Evolutionary conservation across 2,888 invertebrate species (phyloP), one percentile per base, ranked within the genome.

Genomic region (Trachelus stipa): DNA sequence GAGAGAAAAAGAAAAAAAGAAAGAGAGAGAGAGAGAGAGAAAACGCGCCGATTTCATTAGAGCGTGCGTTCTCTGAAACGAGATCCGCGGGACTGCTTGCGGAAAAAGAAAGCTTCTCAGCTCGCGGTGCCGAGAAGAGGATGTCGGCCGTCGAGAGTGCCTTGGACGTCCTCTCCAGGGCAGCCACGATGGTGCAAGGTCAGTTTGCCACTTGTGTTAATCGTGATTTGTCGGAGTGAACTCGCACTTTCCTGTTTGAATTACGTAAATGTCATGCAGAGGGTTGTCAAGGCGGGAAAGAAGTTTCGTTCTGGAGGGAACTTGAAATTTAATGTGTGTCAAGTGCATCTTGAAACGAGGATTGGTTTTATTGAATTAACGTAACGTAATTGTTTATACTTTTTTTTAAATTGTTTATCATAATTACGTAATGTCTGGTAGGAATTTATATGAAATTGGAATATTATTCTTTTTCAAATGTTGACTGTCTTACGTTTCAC

Each of bases 111-210:
- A 77, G 56, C 56, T 56, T 56, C 56, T 56, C 23, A 56, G 56
- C 76, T 77, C 78, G 76, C 73, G 71, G 33, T 71, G 71, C 33
- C 33, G 33, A 34, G 71, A 79, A 76, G 84, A 86, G 85, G 86
- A 95, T 95, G 95, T 95, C 95, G 91, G 94, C 94, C 87, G 94
- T 96, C 91, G 97, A 97, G 93, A 95, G 96, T 80, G 96, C 97
- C 81, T 92, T 97, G 91, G 97, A 97, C 90, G 97, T 97, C 85
- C 93, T 97, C 84, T 97, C 97, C 84, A 94, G 97, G 88, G 97
- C 97, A 81, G 97, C 97, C 34, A 97, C 97, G 34, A 97, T 97
- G 97, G 95, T 97, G 85, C 96, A 96, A 92, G 96, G 91, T 91
- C 85, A 87, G 90, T 90, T 77, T 75, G 23, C 56, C 40, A 68